phyloP scores from a whole-genome alignment of 2,888 invertebrate species.

The Andrena bicolor region DNA sequence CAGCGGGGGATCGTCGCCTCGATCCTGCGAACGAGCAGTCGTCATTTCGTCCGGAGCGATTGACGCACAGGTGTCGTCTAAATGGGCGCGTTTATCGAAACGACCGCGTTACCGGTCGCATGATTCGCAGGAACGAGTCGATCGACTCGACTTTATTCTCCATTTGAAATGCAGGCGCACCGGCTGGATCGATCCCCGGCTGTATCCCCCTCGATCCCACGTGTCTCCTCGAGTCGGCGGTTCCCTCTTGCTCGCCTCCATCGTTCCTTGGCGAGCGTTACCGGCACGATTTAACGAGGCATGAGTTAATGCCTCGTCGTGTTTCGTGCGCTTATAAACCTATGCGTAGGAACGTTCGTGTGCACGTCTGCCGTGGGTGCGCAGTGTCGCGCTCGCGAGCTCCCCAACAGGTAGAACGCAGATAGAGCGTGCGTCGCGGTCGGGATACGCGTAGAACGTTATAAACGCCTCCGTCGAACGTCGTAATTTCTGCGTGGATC shows the following conservation, averaged over 20 bases:
- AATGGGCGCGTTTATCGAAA: conserved; percentile 21
- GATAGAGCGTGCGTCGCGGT: conserved; percentile 24
- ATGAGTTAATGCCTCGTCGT: conserved; percentile 67
- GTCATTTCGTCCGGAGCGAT: not conserved
- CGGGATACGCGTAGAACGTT: conserved; percentile 37
- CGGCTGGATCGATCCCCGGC: conserved; percentile 39
- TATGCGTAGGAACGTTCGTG: conserved; percentile 41
- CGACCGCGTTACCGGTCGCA: conserved; percentile 8
- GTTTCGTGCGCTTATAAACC: conserved; percentile 60
- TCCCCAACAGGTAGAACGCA: conserved; percentile 30
- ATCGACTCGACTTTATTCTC: conserved; percentile 45
- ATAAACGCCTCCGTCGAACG: conserved; percentile 50
- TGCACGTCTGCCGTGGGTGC: conserved; percentile 16
- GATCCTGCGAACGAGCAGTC: no score
- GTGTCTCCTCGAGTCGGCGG: conserved; percentile 33
- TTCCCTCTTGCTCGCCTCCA: conserved; percentile 29
- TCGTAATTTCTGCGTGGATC: conserved; percentile 56
- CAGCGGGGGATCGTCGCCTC: not conserved
- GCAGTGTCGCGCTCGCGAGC: not conserved
- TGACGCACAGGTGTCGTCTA: not conserved
- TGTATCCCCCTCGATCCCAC: conserved; percentile 3
- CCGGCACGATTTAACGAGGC: conserved; percentile 69
- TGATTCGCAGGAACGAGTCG: conserved; percentile 22
- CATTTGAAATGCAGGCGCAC: conserved; percentile 25
- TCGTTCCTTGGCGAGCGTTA: conserved; percentile 29